Evolutionary conservation across 2,113 vertebrate species (phyloP), one percentile per base, ranked within the genome.

Genomic region (Calyptomena viridis): DNA sequence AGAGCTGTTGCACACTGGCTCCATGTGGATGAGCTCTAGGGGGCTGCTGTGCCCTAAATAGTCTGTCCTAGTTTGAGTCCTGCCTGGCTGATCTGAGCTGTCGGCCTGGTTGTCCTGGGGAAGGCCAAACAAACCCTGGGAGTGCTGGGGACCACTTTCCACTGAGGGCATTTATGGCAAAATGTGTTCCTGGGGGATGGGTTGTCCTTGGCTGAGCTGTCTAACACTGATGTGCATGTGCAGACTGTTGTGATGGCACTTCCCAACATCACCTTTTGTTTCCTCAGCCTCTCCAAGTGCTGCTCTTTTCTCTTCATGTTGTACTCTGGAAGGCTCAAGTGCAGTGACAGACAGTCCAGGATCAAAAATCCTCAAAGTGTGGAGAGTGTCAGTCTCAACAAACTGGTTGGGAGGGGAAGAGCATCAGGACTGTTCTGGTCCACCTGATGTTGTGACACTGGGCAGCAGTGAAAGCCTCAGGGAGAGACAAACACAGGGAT

Each of bases 11-110:
- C 90, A 59, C 87, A 5, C 80, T 64, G 86, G 69, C 73, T 95
- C 89, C 77, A 15, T 89, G 84, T 76, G 84, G 86, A 86, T 81
- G 40, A 95, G 95, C 93, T 96, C 95, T 63, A 4, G 93, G 93
- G 96, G 86, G 75, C 64, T 92, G 59, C 87, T 62, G 21, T 97
- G 96, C 84, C 92, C 96, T 96, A 79, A 92, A 96, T 93, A 94
- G 64, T 73, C 27, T 81, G 94, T 69, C 96, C 96, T 93, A 94
- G 27, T 96, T 96, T 90, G 82, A 71, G 75, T 49, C 5, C 60
- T 71, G 56, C 40, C 8, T 39, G 31, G 71, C 83, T 52, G 67
- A 37, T 73, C 66, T 14, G 2, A 22, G 52, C 74, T 89, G 47
- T 28, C 31, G 11, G 56, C 25, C 44, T 35, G 67, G 67, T 39